phyloP scores from a whole-genome alignment of 1,140 invertebrate genomes.

The Pseudomyrmex pallidus region DNA sequence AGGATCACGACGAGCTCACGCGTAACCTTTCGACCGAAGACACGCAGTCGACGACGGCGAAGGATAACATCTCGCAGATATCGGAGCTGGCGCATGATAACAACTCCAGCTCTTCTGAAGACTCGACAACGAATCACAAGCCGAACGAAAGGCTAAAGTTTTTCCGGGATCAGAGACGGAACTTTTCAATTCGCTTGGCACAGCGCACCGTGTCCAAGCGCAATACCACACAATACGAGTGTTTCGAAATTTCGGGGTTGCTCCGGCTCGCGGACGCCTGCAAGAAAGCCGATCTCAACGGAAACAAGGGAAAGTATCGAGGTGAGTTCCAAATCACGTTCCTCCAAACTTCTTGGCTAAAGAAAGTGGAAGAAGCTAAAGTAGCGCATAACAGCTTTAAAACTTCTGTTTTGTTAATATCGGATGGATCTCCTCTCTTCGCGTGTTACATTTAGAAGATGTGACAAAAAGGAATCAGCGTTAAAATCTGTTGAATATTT shows the following conservation, averaged over 20 bases:
- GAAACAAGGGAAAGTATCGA: constrained; percentile 67
- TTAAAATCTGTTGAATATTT: not conserved
- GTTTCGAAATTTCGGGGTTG: constrained; percentile 85
- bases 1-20: constrained; percentile 90
- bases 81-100: constrained; percentile 80
- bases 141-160: constrained; percentile 73
- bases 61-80: constrained; percentile 73
- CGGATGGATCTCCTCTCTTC: no score
- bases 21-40: constrained; percentile 88
- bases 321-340: constrained; percentile 64
- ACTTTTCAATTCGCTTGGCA: constrained; percentile 87
- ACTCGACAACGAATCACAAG: constrained; percentile 78
- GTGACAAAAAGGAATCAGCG: not conserved
- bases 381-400: no score
- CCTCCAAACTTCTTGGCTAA: not conserved
- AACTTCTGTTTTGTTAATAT: no score
- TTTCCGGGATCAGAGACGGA: constrained; percentile 82
- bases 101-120: constrained; percentile 80
- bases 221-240: constrained; percentile 86
- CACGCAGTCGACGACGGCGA: constrained; percentile 70
- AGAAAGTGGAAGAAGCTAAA: not conserved
- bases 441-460: no score
- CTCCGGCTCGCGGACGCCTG: constrained; percentile 81
- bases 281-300: constrained; percentile 63
- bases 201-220: constrained; percentile 85